Conservation (phyloP, 2,113 vertebrate species). For the Pithys albifrons region DNA sequence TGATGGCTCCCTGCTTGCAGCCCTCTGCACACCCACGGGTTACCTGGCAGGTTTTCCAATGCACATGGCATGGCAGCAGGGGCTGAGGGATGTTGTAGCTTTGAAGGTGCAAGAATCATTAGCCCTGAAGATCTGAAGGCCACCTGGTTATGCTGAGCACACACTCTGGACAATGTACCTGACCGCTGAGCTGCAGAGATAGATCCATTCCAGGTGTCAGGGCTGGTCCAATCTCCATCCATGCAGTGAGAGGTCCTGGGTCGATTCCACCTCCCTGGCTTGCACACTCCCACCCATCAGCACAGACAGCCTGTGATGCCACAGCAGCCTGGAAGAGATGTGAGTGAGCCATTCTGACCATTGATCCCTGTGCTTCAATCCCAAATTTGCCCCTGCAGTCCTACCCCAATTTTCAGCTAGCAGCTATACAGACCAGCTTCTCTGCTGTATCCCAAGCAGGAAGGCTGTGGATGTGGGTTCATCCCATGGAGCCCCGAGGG, state of each 20-base stretch:
- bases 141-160: fast-evolving
- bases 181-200: background rate
- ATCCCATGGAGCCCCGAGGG: fast-evolving
- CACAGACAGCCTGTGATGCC: fast-evolving
- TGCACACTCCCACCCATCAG: background rate
- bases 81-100: background rate
- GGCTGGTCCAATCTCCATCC: background rate
- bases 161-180: background rate
- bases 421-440: background rate
- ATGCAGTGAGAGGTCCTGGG: background rate
- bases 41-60: background rate
- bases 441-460: background rate
- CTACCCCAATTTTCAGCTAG: background rate
- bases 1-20: background rate
- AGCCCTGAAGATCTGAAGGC: background rate
- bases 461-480: background rate
- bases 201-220: background rate
- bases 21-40: background rate
- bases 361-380: background rate
- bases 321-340: background rate
- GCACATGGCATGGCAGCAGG: too few relatives aligned
- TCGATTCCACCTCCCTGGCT: background rate
- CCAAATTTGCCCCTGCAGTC: background rate
- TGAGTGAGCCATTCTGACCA: background rate
- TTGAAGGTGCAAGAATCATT: background rate